Evolutionary conservation across 2,797 vertebrate genomes (phyloP).

Genomic region (Malacoctenus gilli): DNA sequence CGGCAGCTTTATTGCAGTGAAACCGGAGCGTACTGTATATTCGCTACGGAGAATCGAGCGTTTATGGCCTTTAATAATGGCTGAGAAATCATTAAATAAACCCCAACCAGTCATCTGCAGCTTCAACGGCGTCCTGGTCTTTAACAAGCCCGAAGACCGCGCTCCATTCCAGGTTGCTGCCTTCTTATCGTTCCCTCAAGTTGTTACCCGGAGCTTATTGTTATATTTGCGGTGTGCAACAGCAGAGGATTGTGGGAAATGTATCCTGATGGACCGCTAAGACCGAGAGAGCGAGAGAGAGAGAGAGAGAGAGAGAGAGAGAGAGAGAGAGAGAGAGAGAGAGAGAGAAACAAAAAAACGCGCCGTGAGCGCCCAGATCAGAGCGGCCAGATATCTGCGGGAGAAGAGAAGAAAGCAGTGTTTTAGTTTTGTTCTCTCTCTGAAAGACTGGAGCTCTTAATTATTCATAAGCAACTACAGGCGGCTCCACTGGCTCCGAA

Average conservation of each 20-base stretch:
- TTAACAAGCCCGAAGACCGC: constrained; percentile 6
- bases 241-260: constrained; percentile 54
- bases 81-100: constrained; percentile 11
- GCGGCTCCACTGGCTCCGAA: constrained; percentile 72
- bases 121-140: constrained; percentile 29
- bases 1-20: neutral
- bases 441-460: constrained; percentile 72
- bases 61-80: neutral
- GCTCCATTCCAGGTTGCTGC: constrained; percentile 35
- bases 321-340: too few species aligned
- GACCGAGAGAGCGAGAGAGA: too few species aligned
- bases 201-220: constrained; percentile 45
- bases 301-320: too few species aligned
- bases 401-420: constrained; percentile 62
- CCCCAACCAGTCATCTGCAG: neutral
- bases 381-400: constrained; percentile 54
- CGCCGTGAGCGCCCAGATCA: constrained; percentile 48
- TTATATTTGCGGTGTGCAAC: constrained; percentile 42
- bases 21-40: too few species aligned
- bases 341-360: too few species aligned
- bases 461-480: constrained; percentile 80
- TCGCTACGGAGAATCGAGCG: too few species aligned
- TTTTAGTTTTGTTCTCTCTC: constrained; percentile 73
- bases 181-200: constrained; percentile 41
- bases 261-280: constrained; percentile 45